Percentiles rank a stretch among this genome's conserved stretches.
These are phyloP conservation scores for Cyprinodon variegatus DNA, from an alignment of 2,113 vertebrate genomes.

Conservation along the genomic window DNA sequence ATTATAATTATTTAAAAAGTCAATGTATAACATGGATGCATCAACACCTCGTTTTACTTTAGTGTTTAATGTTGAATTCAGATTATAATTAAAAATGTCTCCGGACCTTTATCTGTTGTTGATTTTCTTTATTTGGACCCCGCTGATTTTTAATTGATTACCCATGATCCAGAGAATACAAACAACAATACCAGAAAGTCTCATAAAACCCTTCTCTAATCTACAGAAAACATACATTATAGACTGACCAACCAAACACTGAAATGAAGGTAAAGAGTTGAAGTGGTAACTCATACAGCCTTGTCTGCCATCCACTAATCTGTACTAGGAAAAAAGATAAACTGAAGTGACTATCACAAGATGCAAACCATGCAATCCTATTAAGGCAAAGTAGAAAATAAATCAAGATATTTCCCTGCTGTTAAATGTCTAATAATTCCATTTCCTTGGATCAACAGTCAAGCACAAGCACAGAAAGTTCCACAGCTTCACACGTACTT, in stretches of 20 bases:
- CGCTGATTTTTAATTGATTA: too few species aligned
- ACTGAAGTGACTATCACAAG: slow-evolving; percentile 48
- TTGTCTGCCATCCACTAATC: background rate
- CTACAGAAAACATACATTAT: background rate
- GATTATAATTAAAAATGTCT: too few species aligned
- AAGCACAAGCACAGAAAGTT: slow-evolving; percentile 18
- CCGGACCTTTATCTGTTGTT: too few species aligned
- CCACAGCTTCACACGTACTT: slow-evolving; percentile 32
- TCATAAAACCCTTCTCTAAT: background rate
- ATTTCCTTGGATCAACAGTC: slow-evolving; percentile 22
- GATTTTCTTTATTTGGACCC: too few species aligned
- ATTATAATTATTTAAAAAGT: too few species aligned
- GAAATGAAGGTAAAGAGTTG: too few species aligned
- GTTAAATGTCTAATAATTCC: slow-evolving; percentile 24
- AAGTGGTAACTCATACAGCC: background rate
- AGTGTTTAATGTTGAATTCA: too few species aligned
- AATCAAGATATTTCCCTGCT: slow-evolving; percentile 45
- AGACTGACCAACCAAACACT: background rate
- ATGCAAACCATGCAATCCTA: slow-evolving; percentile 51
- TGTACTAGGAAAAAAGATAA: background rate
- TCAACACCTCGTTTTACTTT: too few species aligned
- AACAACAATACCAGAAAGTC: too few species aligned
- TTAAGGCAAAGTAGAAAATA: slow-evolving; percentile 52
- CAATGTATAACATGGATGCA: too few species aligned
- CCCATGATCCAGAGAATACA: too few species aligned